A percentile compares a stretch with the other conserved stretches of the same genome.
Conservation (phyloP, 2,797 vertebrate species). For the Odontamblyopus rebecca region DNA sequence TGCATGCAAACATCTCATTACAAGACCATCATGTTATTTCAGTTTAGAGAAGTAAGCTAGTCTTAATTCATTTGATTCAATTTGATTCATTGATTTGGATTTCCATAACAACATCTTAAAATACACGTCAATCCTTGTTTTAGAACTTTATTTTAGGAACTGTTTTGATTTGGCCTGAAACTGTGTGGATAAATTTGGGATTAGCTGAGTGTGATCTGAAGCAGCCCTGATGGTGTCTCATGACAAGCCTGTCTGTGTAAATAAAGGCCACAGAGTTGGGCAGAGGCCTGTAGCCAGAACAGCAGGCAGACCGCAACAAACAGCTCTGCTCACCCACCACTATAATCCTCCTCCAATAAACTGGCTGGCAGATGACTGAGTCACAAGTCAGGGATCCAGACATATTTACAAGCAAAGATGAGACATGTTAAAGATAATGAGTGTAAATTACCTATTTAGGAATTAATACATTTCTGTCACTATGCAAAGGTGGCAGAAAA, state of each 20-base stretch:
- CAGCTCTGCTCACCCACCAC: slow-evolving; percentile 37
- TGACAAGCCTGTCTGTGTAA: slow-evolving; percentile 15
- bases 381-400: slow-evolving; percentile 18
- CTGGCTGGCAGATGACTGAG: slow-evolving; percentile 43
- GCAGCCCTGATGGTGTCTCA: slow-evolving; percentile 9
- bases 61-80: neutral
- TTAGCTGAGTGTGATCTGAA: slow-evolving; percentile 9
- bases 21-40: neutral
- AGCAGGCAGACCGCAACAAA: slow-evolving; percentile 38
- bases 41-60: no score
- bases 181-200: slow-evolving; percentile 6
- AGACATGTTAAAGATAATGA: neutral
- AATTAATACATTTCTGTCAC: neutral
- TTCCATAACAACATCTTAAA: neutral
- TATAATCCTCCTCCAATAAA: slow-evolving; percentile 57
- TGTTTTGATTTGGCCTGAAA: slow-evolving; percentile 6
- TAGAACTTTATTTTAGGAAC: neutral
- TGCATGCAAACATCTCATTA: slow-evolving; percentile 27
- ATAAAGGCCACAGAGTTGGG: slow-evolving; percentile 21
- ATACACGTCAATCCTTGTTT: neutral
- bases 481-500: neutral
- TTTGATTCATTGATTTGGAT: neutral
- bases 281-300: slow-evolving; percentile 27
- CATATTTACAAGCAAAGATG: neutral
- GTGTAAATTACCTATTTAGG: neutral